phyloP scores from a whole-genome alignment of 2,113 vertebrate genomes.

The Crotophaga sulcirostris region DNA sequence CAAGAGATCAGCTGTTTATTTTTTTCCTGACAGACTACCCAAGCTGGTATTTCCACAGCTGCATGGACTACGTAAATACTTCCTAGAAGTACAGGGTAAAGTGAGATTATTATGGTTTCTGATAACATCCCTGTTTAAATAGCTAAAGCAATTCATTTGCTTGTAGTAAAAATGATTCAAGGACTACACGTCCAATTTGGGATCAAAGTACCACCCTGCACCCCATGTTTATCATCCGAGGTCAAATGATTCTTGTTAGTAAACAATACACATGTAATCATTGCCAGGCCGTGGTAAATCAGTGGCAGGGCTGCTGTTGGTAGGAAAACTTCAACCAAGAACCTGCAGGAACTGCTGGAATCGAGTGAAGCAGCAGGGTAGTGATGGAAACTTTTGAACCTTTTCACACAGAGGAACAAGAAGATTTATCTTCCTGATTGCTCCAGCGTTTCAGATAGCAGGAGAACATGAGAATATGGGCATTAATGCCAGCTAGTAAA shows the following conservation, averaged over 20 bases:
- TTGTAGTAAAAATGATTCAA: constrained; percentile 12
- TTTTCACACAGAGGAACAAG: neutral
- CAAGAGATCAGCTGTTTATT: neutral
- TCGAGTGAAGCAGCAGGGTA: neutral
- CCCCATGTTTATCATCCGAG: neutral
- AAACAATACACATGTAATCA: constrained; percentile 17
- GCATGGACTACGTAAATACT: neutral
- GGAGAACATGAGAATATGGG: neutral
- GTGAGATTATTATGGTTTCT: neutral
- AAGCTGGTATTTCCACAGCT: constrained; percentile 1
- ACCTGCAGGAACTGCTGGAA: neutral
- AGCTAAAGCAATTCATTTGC: constrained; percentile 19
- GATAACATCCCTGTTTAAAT: constrained; percentile 6
- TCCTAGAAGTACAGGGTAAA: neutral
- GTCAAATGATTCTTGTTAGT: constrained; percentile 27
- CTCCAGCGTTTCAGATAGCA: constrained; percentile 11
- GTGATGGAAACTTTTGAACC: constrained; percentile 35
- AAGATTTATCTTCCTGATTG: constrained; percentile 33
- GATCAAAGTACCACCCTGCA: constrained; percentile 18
- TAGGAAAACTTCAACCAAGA: constrained; percentile 10
- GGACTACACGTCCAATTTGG: neutral
- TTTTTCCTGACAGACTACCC: neutral
- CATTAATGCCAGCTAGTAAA: neutral
- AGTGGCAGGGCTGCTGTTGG: neutral
- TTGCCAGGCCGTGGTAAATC: neutral